Percentiles rank a stretch among this genome's conserved stretches.
Conservation (phyloP, 2,888 invertebrate species). For the Drosophila hamatofila region DNA sequence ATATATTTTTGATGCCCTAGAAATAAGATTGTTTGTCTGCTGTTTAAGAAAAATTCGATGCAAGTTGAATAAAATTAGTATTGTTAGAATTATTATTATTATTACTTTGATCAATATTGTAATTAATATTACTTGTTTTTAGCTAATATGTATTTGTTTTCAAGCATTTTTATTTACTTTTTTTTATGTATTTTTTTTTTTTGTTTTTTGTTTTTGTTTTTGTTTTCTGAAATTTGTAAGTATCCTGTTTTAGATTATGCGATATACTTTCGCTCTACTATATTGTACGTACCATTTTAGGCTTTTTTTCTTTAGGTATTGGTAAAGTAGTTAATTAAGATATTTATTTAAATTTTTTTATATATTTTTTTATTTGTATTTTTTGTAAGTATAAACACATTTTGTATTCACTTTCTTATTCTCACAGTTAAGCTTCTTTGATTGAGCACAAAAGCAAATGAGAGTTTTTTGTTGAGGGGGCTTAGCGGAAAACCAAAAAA, state of each 20-base stretch:
- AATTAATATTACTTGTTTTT: constrained; percentile 37
- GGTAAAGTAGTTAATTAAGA: constrained; percentile 39
- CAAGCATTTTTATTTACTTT: constrained; percentile 46
- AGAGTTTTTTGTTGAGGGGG: constrained; percentile 57
- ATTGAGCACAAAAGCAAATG: constrained; percentile 85
- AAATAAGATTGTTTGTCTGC: constrained; percentile 75
- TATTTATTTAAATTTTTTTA: constrained; percentile 25
- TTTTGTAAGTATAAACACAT: constrained; percentile 46
- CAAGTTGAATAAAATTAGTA: constrained; percentile 69
- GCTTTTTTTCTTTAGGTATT: constrained; percentile 58
- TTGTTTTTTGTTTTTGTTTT: constrained; percentile 6
- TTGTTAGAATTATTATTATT: constrained; percentile 11
- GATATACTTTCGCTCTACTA: constrained; percentile 56
- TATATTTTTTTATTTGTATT: constrained; percentile 41
- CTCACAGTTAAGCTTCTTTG: constrained; percentile 85
- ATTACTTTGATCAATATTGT: constrained; percentile 19
- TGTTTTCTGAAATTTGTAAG: constrained; percentile 20
- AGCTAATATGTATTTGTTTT: constrained; percentile 33
- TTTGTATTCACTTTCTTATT: constrained; percentile 71
- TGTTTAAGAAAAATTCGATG: constrained; percentile 78
- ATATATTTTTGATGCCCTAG: constrained; percentile 54
- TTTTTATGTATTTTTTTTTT: neutral
- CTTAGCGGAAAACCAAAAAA: constrained; percentile 47
- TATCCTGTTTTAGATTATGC: constrained; percentile 51
- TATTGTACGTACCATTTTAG: constrained; percentile 47